Percentiles rank a stretch among this genome's conserved stretches.
Evolutionary conservation across 2,113 vertebrate genomes (phyloP).

Genomic region (Apeltes quadracus): DNA sequence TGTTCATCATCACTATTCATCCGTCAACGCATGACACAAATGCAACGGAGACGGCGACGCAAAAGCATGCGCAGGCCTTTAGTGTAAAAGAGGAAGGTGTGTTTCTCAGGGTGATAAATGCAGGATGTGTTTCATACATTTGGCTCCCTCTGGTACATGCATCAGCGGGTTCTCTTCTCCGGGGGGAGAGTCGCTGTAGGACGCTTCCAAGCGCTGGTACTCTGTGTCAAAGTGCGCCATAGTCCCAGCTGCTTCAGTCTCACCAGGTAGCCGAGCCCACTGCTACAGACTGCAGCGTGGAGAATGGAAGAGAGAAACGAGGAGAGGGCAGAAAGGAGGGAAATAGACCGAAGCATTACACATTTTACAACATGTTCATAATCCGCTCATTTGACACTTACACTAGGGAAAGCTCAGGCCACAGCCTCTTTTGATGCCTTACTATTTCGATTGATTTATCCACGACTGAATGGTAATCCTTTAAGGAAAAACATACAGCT

Average conservation of each 20-base stretch:
- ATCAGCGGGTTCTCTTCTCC: slow-evolving; percentile 93
- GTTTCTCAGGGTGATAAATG: background rate
- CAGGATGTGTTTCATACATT: slow-evolving; percentile 80
- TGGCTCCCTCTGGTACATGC: slow-evolving; percentile 92
- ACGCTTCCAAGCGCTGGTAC: slow-evolving; percentile 94
- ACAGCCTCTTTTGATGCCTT: background rate
- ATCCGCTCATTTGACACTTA: background rate
- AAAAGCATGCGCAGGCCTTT: too few relatives aligned
- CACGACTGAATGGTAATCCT: background rate
- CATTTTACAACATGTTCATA: background rate
- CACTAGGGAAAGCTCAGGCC: background rate
- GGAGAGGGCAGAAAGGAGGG: background rate
- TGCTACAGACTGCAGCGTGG: slow-evolving; percentile 58
- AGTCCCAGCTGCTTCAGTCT: slow-evolving; percentile 51
- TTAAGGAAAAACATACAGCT: background rate
- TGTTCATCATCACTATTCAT: background rate
- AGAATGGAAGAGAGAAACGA: background rate
- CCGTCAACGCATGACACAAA: too few relatives aligned
- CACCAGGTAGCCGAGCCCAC: slow-evolving; percentile 16
- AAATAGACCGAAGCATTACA: background rate
- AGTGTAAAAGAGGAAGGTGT: background rate
- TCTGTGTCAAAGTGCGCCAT: slow-evolving; percentile 96
- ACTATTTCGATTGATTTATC: background rate
- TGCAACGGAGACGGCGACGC: too few relatives aligned
- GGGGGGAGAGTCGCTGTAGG: slow-evolving; percentile 93